Conservation (phyloP, 1,140 invertebrate species). For the Ips nitidus region DNA sequence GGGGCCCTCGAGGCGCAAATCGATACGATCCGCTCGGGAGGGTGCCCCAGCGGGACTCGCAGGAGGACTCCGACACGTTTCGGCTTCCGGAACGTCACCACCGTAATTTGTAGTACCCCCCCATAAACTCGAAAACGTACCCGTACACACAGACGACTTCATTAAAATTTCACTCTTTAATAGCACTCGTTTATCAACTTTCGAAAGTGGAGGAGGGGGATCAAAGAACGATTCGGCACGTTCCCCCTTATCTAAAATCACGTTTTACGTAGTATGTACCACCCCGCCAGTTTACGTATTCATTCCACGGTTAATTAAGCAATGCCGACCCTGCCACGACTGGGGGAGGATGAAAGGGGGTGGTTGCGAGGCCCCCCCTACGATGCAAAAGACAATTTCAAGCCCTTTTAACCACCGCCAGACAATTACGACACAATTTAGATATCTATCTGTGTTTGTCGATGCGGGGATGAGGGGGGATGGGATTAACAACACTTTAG, state of each 20-base stretch:
- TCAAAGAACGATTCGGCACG: too few relatives aligned
- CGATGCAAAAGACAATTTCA: constrained; percentile 49
- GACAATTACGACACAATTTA: constrained; percentile 52
- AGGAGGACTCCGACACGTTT: constrained; percentile 15
- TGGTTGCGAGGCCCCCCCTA: constrained; percentile 37
- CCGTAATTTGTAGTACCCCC: too few relatives aligned
- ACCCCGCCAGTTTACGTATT: constrained; percentile 25
- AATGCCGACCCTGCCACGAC: constrained; percentile 38
- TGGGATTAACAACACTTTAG: constrained; percentile 1
- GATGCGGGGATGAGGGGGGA: background rate
- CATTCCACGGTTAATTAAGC: constrained; percentile 52
- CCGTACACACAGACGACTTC: too few relatives aligned
- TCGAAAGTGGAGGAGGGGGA: too few relatives aligned
- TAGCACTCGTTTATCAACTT: too few relatives aligned
- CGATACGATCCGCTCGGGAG: constrained; percentile 21
- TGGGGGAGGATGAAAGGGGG: constrained; percentile 19
- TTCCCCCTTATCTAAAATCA: too few relatives aligned
- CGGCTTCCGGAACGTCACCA: constrained; percentile 6
- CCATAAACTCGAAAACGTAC: too few relatives aligned
- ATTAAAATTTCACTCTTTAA: too few relatives aligned
- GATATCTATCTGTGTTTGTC: constrained; percentile 47
- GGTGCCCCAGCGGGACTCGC: constrained; percentile 17
- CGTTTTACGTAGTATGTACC: too few relatives aligned
- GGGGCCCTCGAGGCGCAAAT: constrained; percentile 11
- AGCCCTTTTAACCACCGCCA: constrained; percentile 52